Percentiles rank a stretch among this genome's conserved stretches.
phyloP scores from a whole-genome alignment of 2,888 invertebrate species.

The Xylophagus ater region DNA sequence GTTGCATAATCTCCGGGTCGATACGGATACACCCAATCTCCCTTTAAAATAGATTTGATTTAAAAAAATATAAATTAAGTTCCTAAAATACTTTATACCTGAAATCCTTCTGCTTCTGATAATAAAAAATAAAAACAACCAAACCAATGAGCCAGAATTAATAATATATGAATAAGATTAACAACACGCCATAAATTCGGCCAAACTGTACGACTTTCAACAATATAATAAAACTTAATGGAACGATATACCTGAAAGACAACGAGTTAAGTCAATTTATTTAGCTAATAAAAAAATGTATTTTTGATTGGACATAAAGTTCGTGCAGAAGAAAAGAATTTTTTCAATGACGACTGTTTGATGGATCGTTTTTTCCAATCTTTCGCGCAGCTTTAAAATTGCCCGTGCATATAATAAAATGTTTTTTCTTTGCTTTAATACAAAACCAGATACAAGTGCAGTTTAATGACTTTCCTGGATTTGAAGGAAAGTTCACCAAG shows the following conservation, averaged over 20 bases:
- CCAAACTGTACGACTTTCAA: conserved; percentile 89
- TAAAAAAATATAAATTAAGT: not conserved
- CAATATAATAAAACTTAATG: conserved; percentile 89
- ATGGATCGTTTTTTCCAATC: too few species aligned
- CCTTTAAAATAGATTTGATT: conserved; percentile 39
- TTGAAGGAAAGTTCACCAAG: too few species aligned
- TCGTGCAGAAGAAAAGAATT: too few species aligned
- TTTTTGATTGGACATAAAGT: too few species aligned
- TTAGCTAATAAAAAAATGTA: too few species aligned
- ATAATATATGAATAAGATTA: conserved; percentile 87
- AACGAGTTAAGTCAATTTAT: too few species aligned
- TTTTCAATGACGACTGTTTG: too few species aligned
- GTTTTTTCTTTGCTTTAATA: too few species aligned
- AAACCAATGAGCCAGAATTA: conserved; percentile 94
- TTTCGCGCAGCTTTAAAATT: too few species aligned
- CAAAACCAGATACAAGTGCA: too few species aligned
- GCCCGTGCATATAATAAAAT: too few species aligned
- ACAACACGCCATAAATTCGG: conserved; percentile 94
- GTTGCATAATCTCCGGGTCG: conserved; percentile 81
- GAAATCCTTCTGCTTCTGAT: conserved; percentile 81
- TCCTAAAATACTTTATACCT: conserved; percentile 42
- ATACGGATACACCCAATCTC: conserved; percentile 84
- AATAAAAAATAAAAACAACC: conserved; percentile 94
- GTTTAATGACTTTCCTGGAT: too few species aligned
- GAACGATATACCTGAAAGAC: conserved; percentile 76